Conservation (phyloP, 2,113 vertebrate genomes). For the Pholis gunnellus region DNA sequence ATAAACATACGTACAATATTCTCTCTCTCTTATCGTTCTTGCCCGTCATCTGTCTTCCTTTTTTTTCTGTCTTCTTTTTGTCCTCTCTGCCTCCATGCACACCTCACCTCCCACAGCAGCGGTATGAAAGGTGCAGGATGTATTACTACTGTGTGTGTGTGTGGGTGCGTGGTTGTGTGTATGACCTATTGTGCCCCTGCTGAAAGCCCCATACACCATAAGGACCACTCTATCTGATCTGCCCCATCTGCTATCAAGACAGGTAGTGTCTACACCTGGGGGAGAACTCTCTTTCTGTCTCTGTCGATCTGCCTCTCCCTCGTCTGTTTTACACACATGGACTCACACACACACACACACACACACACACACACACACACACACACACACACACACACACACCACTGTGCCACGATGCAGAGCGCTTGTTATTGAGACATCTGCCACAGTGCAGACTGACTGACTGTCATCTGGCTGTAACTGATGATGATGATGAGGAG, state of each 20-base stretch:
- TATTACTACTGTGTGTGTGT: constrained; percentile 17
- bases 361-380: constrained; percentile 30
- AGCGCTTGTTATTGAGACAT: constrained; percentile 62
- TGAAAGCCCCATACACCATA: constrained; percentile 58
- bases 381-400: constrained; percentile 22
- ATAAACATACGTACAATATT: neutral
- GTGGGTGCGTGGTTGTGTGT: constrained; percentile 12
- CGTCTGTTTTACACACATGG: constrained; percentile 18
- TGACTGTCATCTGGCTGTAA: constrained; percentile 60
- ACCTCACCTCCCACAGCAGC: constrained; percentile 20
- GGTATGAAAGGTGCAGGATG: constrained; percentile 34
- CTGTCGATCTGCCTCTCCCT: constrained; percentile 51
- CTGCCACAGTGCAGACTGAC: constrained; percentile 53
- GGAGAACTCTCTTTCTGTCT: constrained; percentile 61
- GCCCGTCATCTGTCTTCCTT: constrained; percentile 4
- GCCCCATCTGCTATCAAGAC: constrained; percentile 78
- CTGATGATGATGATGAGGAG: constrained; percentile 56
- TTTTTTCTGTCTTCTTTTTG: constrained; percentile 37
- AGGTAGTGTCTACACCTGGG: constrained; percentile 66
- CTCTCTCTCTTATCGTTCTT: neutral
- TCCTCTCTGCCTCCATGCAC: constrained; percentile 27
- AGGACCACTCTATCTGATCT: constrained; percentile 67
- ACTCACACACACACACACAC: constrained; percentile 5
- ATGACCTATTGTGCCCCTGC: constrained; percentile 48
- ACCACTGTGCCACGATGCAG: constrained; percentile 33